These are phyloP conservation scores for Scolanthus callimorphus DNA, from an alignment of 92 coral and sea anemone genomes.

Conservation along the genomic window DNA sequence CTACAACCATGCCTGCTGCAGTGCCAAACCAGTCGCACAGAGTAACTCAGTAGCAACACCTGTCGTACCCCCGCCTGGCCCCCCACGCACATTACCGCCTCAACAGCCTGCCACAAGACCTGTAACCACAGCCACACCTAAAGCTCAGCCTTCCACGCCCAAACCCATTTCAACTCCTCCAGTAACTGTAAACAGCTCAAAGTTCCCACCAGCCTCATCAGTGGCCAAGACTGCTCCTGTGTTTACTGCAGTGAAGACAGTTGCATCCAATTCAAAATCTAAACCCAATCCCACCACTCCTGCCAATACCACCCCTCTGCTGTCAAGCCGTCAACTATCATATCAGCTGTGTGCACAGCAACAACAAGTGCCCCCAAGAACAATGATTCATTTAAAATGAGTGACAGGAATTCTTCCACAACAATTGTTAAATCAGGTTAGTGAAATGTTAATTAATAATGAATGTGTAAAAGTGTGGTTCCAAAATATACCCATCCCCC, in stretches of 20 bases:
- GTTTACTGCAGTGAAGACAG: conserved; percentile 28
- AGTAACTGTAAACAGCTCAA: not conserved
- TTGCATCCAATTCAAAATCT: conserved; percentile 21
- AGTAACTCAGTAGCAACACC: too few relatives aligned
- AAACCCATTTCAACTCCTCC: conserved; percentile 14
- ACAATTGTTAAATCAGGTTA: too few relatives aligned
- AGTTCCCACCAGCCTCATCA: not conserved
- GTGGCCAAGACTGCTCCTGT: conserved; percentile 28
- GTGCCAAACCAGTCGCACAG: not conserved
- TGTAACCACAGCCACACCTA: conserved; percentile 7
- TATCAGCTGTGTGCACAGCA: conserved; percentile 23
- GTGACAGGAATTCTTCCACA: too few relatives aligned
- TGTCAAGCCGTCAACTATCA: conserved; percentile 8
- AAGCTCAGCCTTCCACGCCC: conserved; percentile 14
- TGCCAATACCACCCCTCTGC: conserved; percentile 5
- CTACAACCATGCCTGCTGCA: not conserved
- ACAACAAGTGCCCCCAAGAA: conserved; percentile 20
- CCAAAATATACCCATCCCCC: too few relatives aligned
- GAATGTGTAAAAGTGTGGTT: too few relatives aligned
- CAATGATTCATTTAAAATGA: conserved; percentile 10
- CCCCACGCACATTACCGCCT: not conserved
- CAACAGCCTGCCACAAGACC: not conserved
- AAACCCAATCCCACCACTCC: not conserved
- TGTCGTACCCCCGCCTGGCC: too few relatives aligned
- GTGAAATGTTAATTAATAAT: too few relatives aligned